Conservation (phyloP, 2,113 vertebrate species). For the Acrocephalus arundinaceus region DNA sequence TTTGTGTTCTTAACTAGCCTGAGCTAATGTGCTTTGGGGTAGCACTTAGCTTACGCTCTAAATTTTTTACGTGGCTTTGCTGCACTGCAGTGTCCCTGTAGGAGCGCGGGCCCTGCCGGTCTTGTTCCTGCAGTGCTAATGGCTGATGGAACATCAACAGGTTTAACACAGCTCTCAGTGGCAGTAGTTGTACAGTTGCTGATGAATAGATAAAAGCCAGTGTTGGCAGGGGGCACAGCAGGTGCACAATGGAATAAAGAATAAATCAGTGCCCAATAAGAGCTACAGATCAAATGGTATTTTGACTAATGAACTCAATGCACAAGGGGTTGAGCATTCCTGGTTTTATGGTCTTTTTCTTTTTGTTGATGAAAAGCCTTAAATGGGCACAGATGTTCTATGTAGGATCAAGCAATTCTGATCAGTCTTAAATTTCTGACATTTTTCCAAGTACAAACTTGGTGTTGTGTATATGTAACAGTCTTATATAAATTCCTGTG, state of each 20-base stretch:
- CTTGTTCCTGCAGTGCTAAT: constrained; percentile 1
- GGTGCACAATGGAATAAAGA: background rate
- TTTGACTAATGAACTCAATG: background rate
- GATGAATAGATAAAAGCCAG: background rate
- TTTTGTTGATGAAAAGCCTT: background rate
- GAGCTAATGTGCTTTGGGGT: background rate
- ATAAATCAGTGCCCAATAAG: background rate
- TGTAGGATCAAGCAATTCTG: background rate
- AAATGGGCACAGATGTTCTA: background rate
- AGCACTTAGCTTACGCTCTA: background rate
- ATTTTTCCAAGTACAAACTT: background rate
- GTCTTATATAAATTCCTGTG: background rate
- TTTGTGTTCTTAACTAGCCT: background rate
- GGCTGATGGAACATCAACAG: background rate
- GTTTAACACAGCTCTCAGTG: background rate
- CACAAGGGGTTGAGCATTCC: background rate
- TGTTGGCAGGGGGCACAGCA: constrained; percentile 1
- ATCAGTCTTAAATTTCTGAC: background rate
- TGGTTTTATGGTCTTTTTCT: background rate
- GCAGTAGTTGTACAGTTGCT: background rate
- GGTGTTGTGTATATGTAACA: background rate
- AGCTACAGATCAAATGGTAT: background rate
- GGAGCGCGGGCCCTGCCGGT: background rate
- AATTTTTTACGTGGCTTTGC: background rate
- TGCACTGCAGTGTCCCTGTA: background rate